Percentiles rank a stretch among this genome's conserved stretches.
Conservation (phyloP, 2,113 vertebrate species). For the Cochlearius cochlearius region DNA sequence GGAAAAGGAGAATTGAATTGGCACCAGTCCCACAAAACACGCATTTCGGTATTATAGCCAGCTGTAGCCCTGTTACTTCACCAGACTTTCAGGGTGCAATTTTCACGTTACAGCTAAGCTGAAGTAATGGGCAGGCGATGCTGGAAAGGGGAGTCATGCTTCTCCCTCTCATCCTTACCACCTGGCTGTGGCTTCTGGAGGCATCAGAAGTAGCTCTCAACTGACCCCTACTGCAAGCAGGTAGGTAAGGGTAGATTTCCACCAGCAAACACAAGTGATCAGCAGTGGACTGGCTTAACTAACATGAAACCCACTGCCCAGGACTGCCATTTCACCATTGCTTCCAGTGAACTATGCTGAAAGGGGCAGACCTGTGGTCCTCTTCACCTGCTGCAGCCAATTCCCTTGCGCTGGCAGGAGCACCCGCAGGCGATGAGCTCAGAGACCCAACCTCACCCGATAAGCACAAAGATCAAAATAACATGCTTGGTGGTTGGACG, state of each 20-base stretch:
- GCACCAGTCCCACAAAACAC: not conserved
- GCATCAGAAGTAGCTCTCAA: not conserved
- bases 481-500: not conserved
- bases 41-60: accelerated
- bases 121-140: not conserved
- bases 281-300: not conserved
- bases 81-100: not conserved
- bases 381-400: not conserved
- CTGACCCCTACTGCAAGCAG: conserved; percentile 15
- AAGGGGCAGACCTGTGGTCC: not conserved
- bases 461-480: not conserved
- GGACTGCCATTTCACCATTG: not conserved
- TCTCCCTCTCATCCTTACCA: not conserved
- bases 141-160: not conserved
- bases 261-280: not conserved
- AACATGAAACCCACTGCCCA: not conserved
- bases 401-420: not conserved
- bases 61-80: not conserved
- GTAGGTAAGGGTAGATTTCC: not conserved
- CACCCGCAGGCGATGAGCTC: accelerated
- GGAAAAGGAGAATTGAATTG: not conserved
- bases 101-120: not conserved
- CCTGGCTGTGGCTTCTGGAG: not conserved
- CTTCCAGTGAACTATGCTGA: not conserved
- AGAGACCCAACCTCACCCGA: not conserved